Conservation (phyloP, 2,888 invertebrate genomes). For the Galerucella nymphaeae region DNA sequence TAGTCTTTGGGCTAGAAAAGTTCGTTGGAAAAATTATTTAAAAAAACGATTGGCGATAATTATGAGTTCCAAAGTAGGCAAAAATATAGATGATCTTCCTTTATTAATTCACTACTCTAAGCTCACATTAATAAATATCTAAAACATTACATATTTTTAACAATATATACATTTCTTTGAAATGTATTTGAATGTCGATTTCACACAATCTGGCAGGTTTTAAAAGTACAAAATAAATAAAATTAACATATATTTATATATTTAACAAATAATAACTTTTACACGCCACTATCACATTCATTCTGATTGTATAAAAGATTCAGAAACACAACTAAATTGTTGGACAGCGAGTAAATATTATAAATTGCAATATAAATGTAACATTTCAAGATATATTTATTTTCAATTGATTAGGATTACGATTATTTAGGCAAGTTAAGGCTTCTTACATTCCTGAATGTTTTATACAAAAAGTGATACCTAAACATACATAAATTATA, state of each 20-base stretch:
- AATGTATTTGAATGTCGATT: constrained; percentile 57
- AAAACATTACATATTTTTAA: constrained; percentile 62
- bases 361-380: not conserved
- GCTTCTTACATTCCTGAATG: not conserved
- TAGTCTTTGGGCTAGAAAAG: too few relatives aligned
- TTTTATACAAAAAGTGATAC: constrained; percentile 5
- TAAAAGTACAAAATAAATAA: constrained; percentile 43
- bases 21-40: not conserved
- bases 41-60: not conserved
- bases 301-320: constrained; percentile 16
- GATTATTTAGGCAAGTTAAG: constrained; percentile 7
- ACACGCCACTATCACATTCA: constrained; percentile 25
- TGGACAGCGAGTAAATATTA: not conserved
- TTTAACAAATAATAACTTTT: constrained; percentile 33
- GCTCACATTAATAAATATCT: constrained; percentile 64
- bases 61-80: not conserved
- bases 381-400: not conserved
- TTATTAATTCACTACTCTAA: constrained; percentile 54
- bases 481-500: constrained; percentile 15
- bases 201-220: constrained; percentile 49
- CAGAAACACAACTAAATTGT: constrained; percentile 5
- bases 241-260: constrained; percentile 35
- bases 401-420: too few relatives aligned
- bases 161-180: constrained; percentile 62
- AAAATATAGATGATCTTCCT: constrained; percentile 22